phyloP scores from a whole-genome alignment of 2,888 invertebrate species.

The Phortica magna region DNA sequence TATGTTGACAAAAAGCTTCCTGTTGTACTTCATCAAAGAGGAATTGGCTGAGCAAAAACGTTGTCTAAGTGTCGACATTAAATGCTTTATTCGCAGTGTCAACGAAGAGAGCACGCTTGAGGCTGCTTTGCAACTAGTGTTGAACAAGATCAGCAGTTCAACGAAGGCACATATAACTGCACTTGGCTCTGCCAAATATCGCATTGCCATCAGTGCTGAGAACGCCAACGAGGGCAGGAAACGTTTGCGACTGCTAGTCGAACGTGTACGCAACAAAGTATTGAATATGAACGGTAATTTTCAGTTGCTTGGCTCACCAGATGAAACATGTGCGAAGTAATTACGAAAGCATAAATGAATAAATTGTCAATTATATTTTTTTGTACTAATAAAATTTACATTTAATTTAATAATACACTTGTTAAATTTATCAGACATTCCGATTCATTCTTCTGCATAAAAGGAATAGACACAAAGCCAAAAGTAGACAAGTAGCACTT shows the following conservation, averaged over 20 bases:
- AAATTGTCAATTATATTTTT: too few relatives aligned
- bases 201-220: neutral
- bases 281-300: neutral
- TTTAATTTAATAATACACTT: too few relatives aligned
- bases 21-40: slow-evolving; percentile 5
- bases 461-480: too few relatives aligned
- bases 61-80: neutral
- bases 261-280: neutral
- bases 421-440: too few relatives aligned
- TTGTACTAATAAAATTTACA: too few relatives aligned
- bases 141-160: neutral
- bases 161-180: neutral
- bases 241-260: neutral
- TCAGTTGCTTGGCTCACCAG: neutral
- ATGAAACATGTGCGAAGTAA: neutral
- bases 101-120: neutral
- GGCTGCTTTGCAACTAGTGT: neutral
- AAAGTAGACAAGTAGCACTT: too few relatives aligned
- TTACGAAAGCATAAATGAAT: too few relatives aligned
- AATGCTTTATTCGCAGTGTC: neutral
- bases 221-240: neutral
- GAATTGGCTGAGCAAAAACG: neutral
- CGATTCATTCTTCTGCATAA: too few relatives aligned
- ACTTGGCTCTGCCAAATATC: neutral
- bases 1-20: neutral